Base-by-base conservation (phyloP, 2,888 invertebrate species). In the Scaptomyza tumidula region DNA sequence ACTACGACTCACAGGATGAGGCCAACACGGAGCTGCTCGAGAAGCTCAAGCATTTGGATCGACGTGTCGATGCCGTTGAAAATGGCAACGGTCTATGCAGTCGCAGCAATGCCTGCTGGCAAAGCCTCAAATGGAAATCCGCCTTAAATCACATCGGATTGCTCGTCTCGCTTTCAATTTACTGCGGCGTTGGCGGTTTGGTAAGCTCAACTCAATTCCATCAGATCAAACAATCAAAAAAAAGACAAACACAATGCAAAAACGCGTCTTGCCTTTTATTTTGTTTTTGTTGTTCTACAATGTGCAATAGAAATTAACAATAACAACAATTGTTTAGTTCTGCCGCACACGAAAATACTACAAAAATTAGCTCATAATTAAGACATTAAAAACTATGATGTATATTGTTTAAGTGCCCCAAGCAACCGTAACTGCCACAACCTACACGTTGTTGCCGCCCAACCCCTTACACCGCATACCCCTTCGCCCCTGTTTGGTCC, bases 161-260 rank as follows among this genome's bases (percentile, higher is more conserved):
- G 70, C 93, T 97, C 71, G 93, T 96, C 50, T 95, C 96, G 0
- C 93, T 97, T 58, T 96, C 96, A 94, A 93, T 95, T 63, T 97
- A 97, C 88, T 96, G 96, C 0, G 95, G 94, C 33, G 94, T 95
- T 53, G 97, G 97, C 57, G 97, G 97, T 78, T 92, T 96, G 94
- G 97, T 97, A 93, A 76, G 75, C 67, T 48, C 19, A 16, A 29
- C 37, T 31, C 19, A 19, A 19, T 19, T 19, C 1, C 19, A 19
- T 19, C 19, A 19, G 19, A 19, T 19, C 19, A 19, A 19, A 19
- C 19, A 19, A 19, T 19, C 19, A 19, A 19, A n/a, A n/a, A n/a
- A n/a, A n/a, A n/a, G n/a, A 19, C 19, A 19, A 2, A 19, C 19
- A 19, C 19, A 19, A 19, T 19, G 19, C 19, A 1, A 19, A 19